A percentile compares a stretch with the other conserved stretches of the same genome.
Evolutionary conservation across 2,797 vertebrate species (phyloP).

Genomic region (Lutjanus campechanus): DNA sequence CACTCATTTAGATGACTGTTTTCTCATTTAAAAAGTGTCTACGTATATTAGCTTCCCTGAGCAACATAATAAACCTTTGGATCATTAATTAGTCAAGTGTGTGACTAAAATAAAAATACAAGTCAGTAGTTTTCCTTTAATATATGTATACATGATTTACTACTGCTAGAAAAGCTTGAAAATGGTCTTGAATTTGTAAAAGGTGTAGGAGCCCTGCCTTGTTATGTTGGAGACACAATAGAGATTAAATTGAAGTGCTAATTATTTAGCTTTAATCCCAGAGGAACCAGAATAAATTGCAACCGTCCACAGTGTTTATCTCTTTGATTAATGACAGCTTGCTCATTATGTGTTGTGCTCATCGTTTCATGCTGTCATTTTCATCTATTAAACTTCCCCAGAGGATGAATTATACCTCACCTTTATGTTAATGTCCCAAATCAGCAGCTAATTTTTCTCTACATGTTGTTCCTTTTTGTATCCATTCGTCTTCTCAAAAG

Average conservation of each 20-base stretch:
- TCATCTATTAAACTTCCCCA: conserved; percentile 17
- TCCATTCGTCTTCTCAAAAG: conserved; percentile 35
- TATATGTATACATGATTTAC: too few species aligned
- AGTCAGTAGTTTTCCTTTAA: too few species aligned
- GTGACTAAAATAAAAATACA: not conserved
- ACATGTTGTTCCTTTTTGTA: not conserved
- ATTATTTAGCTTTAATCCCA: conserved; percentile 28
- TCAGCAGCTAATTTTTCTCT: conserved; percentile 4
- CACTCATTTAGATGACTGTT: not conserved
- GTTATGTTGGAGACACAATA: not conserved
- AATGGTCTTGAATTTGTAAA: too few species aligned
- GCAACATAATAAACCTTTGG: not conserved
- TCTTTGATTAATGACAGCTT: conserved; percentile 30
- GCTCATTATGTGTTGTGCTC: conserved; percentile 1
- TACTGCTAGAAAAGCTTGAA: too few species aligned
- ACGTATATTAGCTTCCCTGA: not conserved
- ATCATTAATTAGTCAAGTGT: not conserved
- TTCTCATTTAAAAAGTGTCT: not conserved
- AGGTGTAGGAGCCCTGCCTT: not conserved
- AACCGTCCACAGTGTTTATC: conserved; percentile 5
- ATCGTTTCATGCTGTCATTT: conserved; percentile 8
- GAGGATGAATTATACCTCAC: conserved; percentile 15
- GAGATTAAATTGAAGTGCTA: not conserved
- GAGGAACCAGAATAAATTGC: conserved; percentile 16
- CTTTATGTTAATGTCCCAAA: conserved; percentile 13